phyloP scores from a whole-genome alignment of 2,797 vertebrate genomes.

The Poeciliopsis infans region DNA sequence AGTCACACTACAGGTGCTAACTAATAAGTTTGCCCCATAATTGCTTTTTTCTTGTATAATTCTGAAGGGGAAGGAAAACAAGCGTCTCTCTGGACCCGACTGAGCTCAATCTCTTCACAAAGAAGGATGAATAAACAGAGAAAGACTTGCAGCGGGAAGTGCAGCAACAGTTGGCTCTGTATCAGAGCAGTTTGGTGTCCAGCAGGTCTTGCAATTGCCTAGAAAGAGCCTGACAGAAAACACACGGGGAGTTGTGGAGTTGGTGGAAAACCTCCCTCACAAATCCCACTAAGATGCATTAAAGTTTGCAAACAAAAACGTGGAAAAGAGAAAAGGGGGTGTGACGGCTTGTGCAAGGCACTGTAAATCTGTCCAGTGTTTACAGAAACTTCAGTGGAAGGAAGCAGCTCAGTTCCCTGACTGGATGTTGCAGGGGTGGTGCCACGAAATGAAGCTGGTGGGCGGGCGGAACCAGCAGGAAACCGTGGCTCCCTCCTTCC shows the following conservation, averaged over 20 bases:
- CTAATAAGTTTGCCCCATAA: neutral
- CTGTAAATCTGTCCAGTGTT: constrained; percentile 50
- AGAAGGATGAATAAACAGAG: neutral
- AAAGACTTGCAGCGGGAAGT: neutral
- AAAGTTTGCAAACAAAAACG: neutral
- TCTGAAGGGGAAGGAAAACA: neutral
- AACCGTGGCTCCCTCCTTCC: constrained; percentile 28
- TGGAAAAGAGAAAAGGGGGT: constrained; percentile 27
- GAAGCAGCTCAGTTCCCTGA: constrained; percentile 60
- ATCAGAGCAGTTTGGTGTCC: neutral
- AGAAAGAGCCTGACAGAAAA: neutral
- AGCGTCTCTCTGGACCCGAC: neutral
- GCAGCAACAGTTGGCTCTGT: neutral
- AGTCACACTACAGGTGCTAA: neutral
- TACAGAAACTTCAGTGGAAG: constrained; percentile 53
- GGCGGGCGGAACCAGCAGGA: constrained; percentile 50
- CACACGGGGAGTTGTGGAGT: neutral
- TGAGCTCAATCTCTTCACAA: neutral
- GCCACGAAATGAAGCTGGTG: constrained; percentile 53
- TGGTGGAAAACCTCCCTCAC: neutral
- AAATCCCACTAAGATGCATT: neutral
- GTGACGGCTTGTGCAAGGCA: neutral
- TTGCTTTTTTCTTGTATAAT: neutral
- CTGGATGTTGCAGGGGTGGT: constrained; percentile 55
- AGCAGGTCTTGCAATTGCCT: neutral